Conservation (phyloP, 2,888 invertebrate genomes). For the Heteromurus nitidus region DNA sequence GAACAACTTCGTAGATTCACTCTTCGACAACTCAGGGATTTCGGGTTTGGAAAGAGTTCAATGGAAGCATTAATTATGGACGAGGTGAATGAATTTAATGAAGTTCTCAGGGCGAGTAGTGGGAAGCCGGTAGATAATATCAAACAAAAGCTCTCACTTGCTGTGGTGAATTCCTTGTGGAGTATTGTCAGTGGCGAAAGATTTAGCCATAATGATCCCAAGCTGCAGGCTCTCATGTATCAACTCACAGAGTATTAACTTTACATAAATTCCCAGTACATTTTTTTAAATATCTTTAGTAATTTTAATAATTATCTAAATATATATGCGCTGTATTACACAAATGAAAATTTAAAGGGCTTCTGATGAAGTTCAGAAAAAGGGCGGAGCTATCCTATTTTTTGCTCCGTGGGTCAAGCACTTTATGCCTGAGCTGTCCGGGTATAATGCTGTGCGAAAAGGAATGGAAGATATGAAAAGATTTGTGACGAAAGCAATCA, state of each 20-base stretch:
- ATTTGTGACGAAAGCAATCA: constrained; percentile 16
- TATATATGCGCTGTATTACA: too few relatives aligned
- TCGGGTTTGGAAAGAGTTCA: constrained; percentile 37
- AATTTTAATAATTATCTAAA: too few relatives aligned
- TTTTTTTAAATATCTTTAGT: too few relatives aligned
- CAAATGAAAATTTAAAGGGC: constrained; percentile 13
- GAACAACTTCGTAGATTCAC: constrained; percentile 13
- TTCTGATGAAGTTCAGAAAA: constrained; percentile 42
- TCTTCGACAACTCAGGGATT: constrained; percentile 30
- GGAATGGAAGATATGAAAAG: constrained; percentile 3
- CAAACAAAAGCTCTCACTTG: neutral
- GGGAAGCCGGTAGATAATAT: neutral
- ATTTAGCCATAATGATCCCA: constrained; percentile 65
- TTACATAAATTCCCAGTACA: too few relatives aligned
- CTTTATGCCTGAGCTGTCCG: constrained; percentile 47
- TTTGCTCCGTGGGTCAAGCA: constrained; percentile 34
- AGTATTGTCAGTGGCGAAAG: constrained; percentile 66
- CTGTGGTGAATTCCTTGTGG: constrained; percentile 65
- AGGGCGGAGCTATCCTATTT: constrained; percentile 18
- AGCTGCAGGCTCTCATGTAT: neutral
- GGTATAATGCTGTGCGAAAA: constrained; percentile 47
- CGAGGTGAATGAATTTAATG: constrained; percentile 6
- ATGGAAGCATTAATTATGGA: constrained; percentile 43
- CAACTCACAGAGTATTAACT: constrained; percentile 38
- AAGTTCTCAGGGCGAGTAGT: neutral